Evolutionary conservation across 2,113 vertebrate genomes (phyloP), one percentile per base, ranked within the genome.

Genomic region (Mus spicilegus): DNA sequence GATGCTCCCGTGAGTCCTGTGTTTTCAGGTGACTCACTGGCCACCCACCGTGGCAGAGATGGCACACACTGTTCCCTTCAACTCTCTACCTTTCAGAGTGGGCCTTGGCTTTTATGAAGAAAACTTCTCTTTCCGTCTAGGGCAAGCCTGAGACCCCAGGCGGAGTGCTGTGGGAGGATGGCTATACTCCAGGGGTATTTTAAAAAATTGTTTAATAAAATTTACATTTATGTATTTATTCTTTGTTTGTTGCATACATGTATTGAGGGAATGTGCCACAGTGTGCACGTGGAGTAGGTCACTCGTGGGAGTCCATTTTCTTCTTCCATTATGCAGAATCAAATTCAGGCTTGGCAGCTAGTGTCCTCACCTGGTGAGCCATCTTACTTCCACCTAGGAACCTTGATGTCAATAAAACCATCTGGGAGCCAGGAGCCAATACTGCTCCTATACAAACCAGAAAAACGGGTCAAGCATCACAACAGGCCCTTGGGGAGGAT

Each of bases 1-100:
- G 28, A 30, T 3, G 0, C 22, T 42, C 9, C 39, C 36, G 89
- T 72, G 20, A 0, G 33, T 6, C 19, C 36, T n/a, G 69, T 85
- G 24, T 46, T 75, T 81, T 75, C n/a, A 76, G 90, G 75, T 61
- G 24, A 46, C 33, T 19, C 24, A 67, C 33, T 28, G 28, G 70
- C 56, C n/a, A 24, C 61, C n/a, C 11, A 17, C 20, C 17, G 1
- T 30, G 54, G 11, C 54, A 39, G 14, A 42, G 20, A 26, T 51
- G 22, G 16, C 58, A 24, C 9, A 2, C 28, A 14, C 10, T 86
- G 14, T 22, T 24, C 70, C 80, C 51, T 58, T 19, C 0, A 0
- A 75, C 12, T 26, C 49, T 63, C n/a, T 36, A 16, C 10, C 12
- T 82, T 73, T 46, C 49, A 28, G 24, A 20, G 10, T 14, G 16